These are phyloP conservation scores for Sapajus apella DNA, from an alignment of 2,113 vertebrate species.

Conservation along the genomic window DNA sequence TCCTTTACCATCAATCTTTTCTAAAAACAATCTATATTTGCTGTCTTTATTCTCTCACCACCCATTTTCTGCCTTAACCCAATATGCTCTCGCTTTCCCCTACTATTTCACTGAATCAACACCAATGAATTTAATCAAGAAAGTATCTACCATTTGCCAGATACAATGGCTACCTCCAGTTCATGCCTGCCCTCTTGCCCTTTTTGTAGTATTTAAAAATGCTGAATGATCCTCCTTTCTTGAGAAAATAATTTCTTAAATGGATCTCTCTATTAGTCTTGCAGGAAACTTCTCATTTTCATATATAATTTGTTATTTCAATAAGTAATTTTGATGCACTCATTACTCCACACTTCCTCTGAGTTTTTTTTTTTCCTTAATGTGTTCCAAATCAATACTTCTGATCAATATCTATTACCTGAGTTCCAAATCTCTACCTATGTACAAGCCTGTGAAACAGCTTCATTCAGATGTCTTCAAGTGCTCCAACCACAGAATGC, in stretches of 20 bases:
- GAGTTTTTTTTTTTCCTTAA: neutral
- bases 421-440: neutral
- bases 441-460: neutral
- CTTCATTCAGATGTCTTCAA: neutral
- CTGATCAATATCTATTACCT: neutral
- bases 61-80: neutral
- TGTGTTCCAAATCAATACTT: neutral
- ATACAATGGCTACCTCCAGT: neutral
- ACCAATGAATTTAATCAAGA: neutral
- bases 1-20: neutral
- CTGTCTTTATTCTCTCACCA: neutral
- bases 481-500: neutral
- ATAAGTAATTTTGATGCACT: neutral
- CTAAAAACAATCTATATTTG: neutral
- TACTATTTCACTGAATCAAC: neutral
- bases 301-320: neutral
- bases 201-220: neutral
- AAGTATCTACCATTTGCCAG: neutral
- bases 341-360: neutral
- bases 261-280: neutral
- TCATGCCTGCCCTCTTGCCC: neutral
- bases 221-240: neutral
- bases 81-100: neutral
- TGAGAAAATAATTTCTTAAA: neutral
- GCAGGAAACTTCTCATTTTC: neutral